Evolutionary conservation across 2,113 vertebrate species (phyloP).

Genomic region (Hassar affinis): DNA sequence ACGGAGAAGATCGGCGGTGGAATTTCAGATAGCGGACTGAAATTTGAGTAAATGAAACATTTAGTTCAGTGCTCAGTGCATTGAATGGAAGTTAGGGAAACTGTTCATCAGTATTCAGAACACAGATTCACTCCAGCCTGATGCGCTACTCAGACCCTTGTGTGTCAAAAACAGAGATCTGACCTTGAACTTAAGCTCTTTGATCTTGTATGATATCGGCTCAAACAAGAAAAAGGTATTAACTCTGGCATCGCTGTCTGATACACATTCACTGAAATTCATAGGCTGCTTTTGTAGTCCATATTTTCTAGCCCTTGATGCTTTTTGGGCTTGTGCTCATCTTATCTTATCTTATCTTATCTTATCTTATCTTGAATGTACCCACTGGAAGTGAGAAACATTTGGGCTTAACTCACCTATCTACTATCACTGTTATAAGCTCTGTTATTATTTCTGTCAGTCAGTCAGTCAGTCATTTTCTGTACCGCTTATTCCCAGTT

Average conservation of each 20-base stretch:
- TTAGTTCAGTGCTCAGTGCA: background rate
- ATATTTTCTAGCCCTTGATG: background rate
- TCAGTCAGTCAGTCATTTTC: too few relatives aligned
- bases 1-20: conserved; percentile 34
- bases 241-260: background rate
- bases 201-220: background rate
- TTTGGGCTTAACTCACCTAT: too few relatives aligned
- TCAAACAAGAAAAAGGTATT: background rate
- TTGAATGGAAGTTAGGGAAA: background rate
- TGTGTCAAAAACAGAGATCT: background rate
- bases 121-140: too few relatives aligned
- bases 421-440: too few relatives aligned
- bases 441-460: too few relatives aligned
- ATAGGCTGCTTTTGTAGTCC: background rate
- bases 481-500: too few relatives aligned
- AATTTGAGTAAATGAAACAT: conserved; percentile 1
- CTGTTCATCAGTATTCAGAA: background rate
- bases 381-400: too few relatives aligned
- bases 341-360: too few relatives aligned
- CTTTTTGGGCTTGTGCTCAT: background rate
- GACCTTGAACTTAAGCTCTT: conserved; percentile 11
- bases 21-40: conserved; percentile 38
- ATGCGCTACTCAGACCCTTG: background rate
- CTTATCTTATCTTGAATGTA: background rate
- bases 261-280: background rate